Percentiles rank a stretch among this genome's conserved stretches.
Conservation (phyloP, 2,797 vertebrate genomes). For the Galago senegalensis region DNA sequence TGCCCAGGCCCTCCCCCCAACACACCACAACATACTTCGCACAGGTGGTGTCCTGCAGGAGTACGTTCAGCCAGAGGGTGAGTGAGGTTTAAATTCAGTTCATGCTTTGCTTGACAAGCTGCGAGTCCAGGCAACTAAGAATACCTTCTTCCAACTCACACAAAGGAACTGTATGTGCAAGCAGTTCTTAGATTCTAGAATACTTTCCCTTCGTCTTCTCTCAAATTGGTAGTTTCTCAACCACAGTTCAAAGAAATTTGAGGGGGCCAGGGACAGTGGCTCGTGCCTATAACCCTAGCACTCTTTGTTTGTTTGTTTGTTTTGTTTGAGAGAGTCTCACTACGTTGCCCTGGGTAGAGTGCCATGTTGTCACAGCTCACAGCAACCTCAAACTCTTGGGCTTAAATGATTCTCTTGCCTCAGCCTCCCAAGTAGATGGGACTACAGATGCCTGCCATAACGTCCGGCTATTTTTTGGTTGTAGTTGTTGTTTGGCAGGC, state of each 20-base stretch:
- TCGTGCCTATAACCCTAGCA: too few relatives aligned
- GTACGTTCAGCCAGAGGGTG: not conserved
- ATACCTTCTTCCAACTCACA: not conserved
- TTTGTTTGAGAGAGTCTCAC: too few relatives aligned
- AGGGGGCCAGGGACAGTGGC: not conserved
- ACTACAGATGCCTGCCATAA: too few relatives aligned
- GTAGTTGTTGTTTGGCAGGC: too few relatives aligned
- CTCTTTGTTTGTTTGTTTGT: too few relatives aligned
- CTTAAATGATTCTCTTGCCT: too few relatives aligned
- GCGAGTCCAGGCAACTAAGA: not conserved
- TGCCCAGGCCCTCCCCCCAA: not conserved
- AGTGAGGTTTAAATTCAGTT: not conserved
- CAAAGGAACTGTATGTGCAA: not conserved
- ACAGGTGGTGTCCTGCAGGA: not conserved
- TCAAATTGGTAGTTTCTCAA: not conserved
- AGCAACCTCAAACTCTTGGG: too few relatives aligned
- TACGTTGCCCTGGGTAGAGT: too few relatives aligned
- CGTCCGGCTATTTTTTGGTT: too few relatives aligned
- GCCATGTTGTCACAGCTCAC: too few relatives aligned
- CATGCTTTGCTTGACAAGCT: not conserved
- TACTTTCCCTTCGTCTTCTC: not conserved
- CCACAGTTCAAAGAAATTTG: not conserved
- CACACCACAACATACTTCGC: not conserved
- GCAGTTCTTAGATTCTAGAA: not conserved
- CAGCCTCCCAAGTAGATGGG: too few relatives aligned